phyloP scores from a whole-genome alignment of 2,113 vertebrate species.

The Myotis lucifugus region DNA sequence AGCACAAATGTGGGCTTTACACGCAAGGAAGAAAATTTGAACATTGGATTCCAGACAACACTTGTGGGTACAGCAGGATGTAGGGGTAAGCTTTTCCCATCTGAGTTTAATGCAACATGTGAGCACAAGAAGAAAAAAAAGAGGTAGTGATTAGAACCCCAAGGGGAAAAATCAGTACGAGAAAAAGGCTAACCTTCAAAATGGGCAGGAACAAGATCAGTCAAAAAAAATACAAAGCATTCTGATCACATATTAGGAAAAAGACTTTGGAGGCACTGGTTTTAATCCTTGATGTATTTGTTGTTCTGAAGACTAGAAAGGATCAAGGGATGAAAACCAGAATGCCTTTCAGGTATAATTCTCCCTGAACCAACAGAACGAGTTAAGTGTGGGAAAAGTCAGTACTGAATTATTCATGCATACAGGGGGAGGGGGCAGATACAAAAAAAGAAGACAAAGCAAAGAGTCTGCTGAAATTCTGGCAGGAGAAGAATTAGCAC shows the following conservation, averaged over 20 bases:
- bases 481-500: not conserved
- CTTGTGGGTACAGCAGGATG: not conserved
- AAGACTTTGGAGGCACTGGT: not conserved
- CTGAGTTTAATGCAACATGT: slow-evolving; percentile 26
- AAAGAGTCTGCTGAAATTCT: not conserved
- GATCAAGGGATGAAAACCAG: slow-evolving; percentile 55
- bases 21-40: not conserved
- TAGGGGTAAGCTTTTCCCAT: not conserved
- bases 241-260: slow-evolving; percentile 44
- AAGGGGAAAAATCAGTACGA: not conserved
- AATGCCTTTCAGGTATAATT: slow-evolving; percentile 30
- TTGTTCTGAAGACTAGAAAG: slow-evolving; percentile 32
- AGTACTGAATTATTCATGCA: slow-evolving; percentile 84
- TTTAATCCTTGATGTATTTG: slow-evolving; percentile 47
- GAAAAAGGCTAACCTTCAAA: slow-evolving; percentile 36
- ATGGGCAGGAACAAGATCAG: not conserved
- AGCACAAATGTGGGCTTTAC: slow-evolving; percentile 3
- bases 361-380: slow-evolving; percentile 17
- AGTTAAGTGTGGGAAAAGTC: slow-evolving; percentile 32
- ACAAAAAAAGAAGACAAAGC: slow-evolving; percentile 10
- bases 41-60: not conserved
- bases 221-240: slow-evolving; percentile 8
- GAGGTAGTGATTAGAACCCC: too few relatives aligned
- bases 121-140: not conserved
- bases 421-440: slow-evolving; percentile 55